Base-by-base conservation (phyloP, 1,140 invertebrate species). In the Calephelis nemesis region DNA sequence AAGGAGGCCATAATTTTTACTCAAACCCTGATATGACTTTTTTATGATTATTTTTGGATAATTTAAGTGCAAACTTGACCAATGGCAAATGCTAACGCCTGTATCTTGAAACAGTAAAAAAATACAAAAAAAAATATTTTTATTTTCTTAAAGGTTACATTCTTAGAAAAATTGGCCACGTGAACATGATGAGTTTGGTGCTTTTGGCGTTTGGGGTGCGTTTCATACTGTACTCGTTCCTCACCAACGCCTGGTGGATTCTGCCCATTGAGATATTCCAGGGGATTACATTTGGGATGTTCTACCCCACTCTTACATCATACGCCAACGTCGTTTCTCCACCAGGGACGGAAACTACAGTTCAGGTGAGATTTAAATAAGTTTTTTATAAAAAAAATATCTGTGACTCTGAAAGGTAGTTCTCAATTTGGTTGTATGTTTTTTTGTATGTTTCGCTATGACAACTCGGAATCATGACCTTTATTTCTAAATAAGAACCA, bases 231-330 rank as follows among this genome's bases (percentile, higher is more conserved):
- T 98, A 98, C 84, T 98, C 97, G 6, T 85, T 96, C 42, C 86
- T 98, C 42, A 92, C 92, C 1, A 95, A 97, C 87, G 94, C 96
- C 0, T 98, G 97, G 97, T 94, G 93, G 84, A 94, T 96, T 63
- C 90, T 99, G 65, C 95, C 97, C 4, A 94, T 98, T 45, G 98
- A 98, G 89, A 83, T 97, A 66, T 89, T 97, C 7, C 97, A 98
- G 90, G 97, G 97, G 12, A 90, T 98, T 8, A 97, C 97, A 0
- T 97, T 97, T 83, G 97, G 97, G 10, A 92, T 98, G 69, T 97
- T 97, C 82, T 98, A 97, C 92, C 94, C 97, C 0, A 95, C 97
- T 8, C 97, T 98, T 95, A 95, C 97, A 8, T 96, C 96, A 0
- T 98, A 98, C 88, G 97, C 97, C 0, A 97, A 95, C 82, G 94